Conservation (phyloP, 2,888 invertebrate genomes). For the Pristionchus maxplancki region DNA sequence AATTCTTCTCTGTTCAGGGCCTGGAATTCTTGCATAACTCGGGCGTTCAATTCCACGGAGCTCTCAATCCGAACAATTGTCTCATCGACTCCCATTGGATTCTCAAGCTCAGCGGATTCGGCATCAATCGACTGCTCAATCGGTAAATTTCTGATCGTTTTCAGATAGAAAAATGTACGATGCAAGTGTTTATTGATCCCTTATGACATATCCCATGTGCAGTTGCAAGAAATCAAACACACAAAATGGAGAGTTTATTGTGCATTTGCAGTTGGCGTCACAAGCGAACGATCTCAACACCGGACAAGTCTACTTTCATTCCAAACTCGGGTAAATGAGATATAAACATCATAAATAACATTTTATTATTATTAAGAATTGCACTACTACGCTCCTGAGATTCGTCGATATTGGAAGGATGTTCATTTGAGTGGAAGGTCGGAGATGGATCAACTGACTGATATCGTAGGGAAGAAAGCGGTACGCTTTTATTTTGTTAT, state of each 20-base stretch:
- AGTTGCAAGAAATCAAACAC: too few species aligned
- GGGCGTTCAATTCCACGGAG: conserved; percentile 70
- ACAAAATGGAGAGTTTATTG: too few species aligned
- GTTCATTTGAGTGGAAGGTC: neutral
- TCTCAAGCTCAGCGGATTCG: conserved; percentile 74
- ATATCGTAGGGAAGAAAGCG: neutral
- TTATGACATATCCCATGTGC: too few species aligned
- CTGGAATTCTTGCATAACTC: conserved; percentile 73
- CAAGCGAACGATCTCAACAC: conserved; percentile 63
- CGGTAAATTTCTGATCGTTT: conserved; percentile 41
- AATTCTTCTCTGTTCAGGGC: conserved; percentile 64
- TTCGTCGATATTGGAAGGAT: conserved; percentile 55
- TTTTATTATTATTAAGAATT: conserved; percentile 66
- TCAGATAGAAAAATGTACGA: too few species aligned
- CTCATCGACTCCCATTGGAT: conserved; percentile 76
- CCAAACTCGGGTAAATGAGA: conserved; percentile 65
- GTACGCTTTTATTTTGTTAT: neutral
- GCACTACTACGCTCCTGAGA: conserved; percentile 75
- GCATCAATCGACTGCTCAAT: conserved; percentile 63
- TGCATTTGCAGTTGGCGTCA: conserved; percentile 72
- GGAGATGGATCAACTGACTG: neutral
- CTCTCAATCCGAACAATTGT: conserved; percentile 70
- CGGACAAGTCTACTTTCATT: conserved; percentile 67
- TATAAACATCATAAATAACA: neutral
- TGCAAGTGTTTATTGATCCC: too few species aligned